Evolutionary conservation across 2,888 invertebrate genomes (phyloP).

Genomic region (Cremastinae sp.): DNA sequence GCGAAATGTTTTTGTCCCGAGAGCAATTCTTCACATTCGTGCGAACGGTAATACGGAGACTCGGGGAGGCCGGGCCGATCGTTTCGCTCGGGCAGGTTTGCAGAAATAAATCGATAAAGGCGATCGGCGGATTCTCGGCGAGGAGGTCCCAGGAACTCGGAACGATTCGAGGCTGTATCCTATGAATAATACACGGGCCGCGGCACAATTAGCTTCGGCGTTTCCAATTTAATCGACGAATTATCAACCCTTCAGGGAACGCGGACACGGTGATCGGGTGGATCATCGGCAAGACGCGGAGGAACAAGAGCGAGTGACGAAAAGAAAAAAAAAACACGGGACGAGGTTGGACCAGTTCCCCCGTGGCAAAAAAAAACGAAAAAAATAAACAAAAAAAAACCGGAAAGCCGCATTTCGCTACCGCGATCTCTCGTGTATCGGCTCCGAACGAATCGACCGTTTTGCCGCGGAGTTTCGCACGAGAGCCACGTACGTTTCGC

Average conservation of each 20-base stretch:
- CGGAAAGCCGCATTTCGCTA: conserved; percentile 54
- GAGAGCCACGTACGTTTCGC: conserved; percentile 60
- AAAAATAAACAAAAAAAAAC: too few species aligned
- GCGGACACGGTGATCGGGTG: conserved; percentile 62
- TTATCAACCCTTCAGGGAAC: conserved; percentile 79
- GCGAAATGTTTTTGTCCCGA: too few species aligned
- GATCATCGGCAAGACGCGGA: conserved; percentile 5
- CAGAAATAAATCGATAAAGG: neutral
- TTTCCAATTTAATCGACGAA: conserved; percentile 80
- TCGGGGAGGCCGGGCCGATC: too few species aligned
- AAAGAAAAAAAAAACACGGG: neutral
- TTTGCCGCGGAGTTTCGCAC: conserved; percentile 61
- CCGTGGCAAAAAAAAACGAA: conserved; percentile 52
- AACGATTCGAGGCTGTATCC: conserved; percentile 58
- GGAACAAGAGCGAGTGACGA: conserved; percentile 4
- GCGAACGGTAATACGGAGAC: too few species aligned
- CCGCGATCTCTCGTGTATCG: conserved; percentile 59
- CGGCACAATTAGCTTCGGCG: conserved; percentile 77
- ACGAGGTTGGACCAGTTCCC: conserved; percentile 31
- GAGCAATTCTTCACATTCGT: too few species aligned
- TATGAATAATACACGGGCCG: conserved; percentile 78
- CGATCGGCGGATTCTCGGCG: conserved; percentile 6
- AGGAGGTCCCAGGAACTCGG: conserved; percentile 8
- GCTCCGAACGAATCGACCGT: conserved; percentile 61
- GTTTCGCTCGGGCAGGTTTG: neutral